phyloP scores from a whole-genome alignment of 2,797 vertebrate genomes.

The Cyprinella venusta region DNA sequence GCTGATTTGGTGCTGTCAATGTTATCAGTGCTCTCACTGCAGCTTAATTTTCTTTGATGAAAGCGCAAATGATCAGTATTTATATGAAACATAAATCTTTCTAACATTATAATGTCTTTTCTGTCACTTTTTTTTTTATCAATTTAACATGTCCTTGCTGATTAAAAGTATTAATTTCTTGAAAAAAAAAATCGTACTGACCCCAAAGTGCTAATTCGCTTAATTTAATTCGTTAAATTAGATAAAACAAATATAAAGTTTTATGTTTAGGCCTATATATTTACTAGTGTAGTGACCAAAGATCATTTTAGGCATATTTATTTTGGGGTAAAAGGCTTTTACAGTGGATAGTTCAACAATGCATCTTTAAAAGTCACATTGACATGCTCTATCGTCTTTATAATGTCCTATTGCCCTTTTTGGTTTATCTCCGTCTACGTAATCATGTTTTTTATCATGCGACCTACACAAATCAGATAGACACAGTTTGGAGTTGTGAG shows the following conservation, averaged over 20 bases:
- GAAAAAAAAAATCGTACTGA: too few relatives aligned
- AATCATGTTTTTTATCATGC: conserved; percentile 12
- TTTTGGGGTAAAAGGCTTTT: background rate
- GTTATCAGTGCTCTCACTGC: too few relatives aligned
- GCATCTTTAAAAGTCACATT: background rate
- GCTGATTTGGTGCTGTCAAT: too few relatives aligned
- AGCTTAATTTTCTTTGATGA: too few relatives aligned
- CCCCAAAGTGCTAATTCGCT: background rate
- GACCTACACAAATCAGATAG: conserved; percentile 17
- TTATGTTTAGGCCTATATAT: background rate
- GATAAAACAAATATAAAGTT: background rate
- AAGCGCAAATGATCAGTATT: background rate
- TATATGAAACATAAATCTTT: background rate
- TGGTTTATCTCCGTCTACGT: conserved; percentile 13
- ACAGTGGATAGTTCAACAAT: background rate
- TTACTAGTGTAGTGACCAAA: background rate
- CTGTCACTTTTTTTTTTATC: background rate
- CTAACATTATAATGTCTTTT: background rate
- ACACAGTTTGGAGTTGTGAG: background rate
- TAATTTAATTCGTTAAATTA: background rate
- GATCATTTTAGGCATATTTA: background rate
- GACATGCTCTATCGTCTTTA: background rate
- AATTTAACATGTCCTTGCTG: background rate
- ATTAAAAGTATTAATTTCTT: background rate
- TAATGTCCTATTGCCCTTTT: background rate